These are phyloP conservation scores for Leptodactylus fuscus DNA, from an alignment of 2,113 vertebrate species.

Conservation along the genomic window DNA sequence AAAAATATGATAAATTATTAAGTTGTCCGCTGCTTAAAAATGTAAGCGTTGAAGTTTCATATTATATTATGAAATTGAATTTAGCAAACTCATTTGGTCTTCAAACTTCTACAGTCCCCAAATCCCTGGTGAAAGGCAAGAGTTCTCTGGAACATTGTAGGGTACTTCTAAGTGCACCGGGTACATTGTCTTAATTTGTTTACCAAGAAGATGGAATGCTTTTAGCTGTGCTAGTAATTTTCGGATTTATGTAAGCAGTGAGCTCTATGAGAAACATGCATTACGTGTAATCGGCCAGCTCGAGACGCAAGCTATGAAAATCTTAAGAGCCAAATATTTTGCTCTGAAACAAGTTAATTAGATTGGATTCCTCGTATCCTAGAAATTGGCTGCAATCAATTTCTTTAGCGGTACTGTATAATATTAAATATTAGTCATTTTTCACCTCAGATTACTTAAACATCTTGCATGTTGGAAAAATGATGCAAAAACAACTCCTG, in stretches of 20 bases:
- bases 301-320: not conserved
- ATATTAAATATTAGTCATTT: not conserved
- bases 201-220: constrained; percentile 57
- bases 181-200: constrained; percentile 58
- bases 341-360: constrained; percentile 40
- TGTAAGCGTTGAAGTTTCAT: constrained; percentile 7
- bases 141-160: constrained; percentile 48
- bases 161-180: constrained; percentile 38
- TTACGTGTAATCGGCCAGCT: not conserved
- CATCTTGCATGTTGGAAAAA: not conserved
- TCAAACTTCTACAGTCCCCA: not conserved
- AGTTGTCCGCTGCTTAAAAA: not conserved
- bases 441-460: not conserved
- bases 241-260: constrained; percentile 52
- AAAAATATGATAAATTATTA: not conserved
- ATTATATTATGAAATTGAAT: constrained; percentile 46
- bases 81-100: constrained; percentile 43
- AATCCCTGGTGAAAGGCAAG: constrained; percentile 34
- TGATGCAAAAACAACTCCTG: not conserved
- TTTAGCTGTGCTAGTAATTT: constrained; percentile 57
- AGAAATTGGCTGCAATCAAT: constrained; percentile 12
- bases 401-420: not conserved
- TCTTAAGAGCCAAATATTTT: not conserved
- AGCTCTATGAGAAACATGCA: constrained; percentile 56
- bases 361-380: not conserved